These are phyloP conservation scores for Drosophila yooni DNA, from an alignment of 2,888 invertebrate species.

Conservation along the genomic window DNA sequence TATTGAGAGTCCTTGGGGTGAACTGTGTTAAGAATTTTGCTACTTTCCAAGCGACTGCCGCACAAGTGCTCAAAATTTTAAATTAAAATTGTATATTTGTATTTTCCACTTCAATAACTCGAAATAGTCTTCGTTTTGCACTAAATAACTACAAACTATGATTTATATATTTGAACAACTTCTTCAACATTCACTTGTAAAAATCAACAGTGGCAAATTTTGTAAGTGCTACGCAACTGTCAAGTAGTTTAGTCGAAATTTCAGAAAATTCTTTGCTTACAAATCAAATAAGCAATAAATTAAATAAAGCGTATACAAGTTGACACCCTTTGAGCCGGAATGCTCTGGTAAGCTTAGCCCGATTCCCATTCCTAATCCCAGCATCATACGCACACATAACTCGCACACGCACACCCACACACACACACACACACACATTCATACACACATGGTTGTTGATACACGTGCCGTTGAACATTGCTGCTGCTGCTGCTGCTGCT, in stretches of 20 bases:
- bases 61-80: neutral
- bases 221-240: constrained; percentile 21
- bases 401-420: constrained; percentile 8
- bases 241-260: constrained; percentile 32
- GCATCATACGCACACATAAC: constrained; percentile 5
- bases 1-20: neutral
- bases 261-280: constrained; percentile 47
- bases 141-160: constrained; percentile 9
- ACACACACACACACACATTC: constrained; percentile 5
- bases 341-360: constrained; percentile 43
- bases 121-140: neutral
- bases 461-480: constrained; percentile 53
- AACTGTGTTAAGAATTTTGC: neutral
- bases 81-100: neutral
- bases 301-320: constrained; percentile 70
- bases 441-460: constrained; percentile 35
- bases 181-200: constrained; percentile 13
- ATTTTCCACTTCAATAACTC: constrained; percentile 1
- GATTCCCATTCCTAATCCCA: constrained; percentile 3
- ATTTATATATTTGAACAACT: constrained; percentile 5
- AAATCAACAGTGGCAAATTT: constrained; percentile 9
- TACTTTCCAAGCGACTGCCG: neutral
- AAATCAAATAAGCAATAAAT: constrained; percentile 69
- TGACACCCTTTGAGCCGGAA: constrained; percentile 69
- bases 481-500: constrained; percentile 26